Conservation (phyloP, 2,888 invertebrate species). For the Nebria salina region DNA sequence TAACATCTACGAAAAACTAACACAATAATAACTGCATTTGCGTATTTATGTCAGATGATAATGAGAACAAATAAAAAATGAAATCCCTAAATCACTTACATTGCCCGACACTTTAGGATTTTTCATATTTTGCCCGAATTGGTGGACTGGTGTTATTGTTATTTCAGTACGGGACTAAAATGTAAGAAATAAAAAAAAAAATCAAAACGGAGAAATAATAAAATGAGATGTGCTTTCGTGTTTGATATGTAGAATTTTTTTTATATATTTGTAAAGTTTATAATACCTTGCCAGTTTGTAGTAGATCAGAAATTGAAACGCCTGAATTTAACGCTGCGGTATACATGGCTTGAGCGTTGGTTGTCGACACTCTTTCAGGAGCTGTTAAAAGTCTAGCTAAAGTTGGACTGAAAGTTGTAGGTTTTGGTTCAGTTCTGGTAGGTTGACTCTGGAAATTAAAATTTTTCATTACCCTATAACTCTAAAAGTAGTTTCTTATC, state of each 20-base stretch:
- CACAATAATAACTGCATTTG: slow-evolving; percentile 43
- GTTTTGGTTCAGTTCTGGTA: slow-evolving; percentile 60
- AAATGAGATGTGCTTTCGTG: slow-evolving; percentile 18
- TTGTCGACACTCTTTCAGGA: slow-evolving; percentile 56
- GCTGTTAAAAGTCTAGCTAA: slow-evolving; percentile 83
- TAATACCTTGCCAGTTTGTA: slow-evolving; percentile 60
- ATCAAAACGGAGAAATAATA: slow-evolving; percentile 7
- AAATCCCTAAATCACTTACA: slow-evolving; percentile 34
- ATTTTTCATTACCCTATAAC: background rate
- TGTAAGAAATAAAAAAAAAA: slow-evolving; percentile 26
- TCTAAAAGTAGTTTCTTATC: background rate
- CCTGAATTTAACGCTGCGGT: slow-evolving; percentile 52
- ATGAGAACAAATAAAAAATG: slow-evolving; percentile 13
- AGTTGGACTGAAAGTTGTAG: slow-evolving; percentile 80
- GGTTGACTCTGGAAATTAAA: slow-evolving; percentile 56
- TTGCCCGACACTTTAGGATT: slow-evolving; percentile 29
- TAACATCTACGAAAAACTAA: slow-evolving; percentile 30
- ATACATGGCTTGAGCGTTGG: slow-evolving; percentile 40
- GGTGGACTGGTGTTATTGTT: slow-evolving; percentile 68
- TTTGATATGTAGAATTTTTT: background rate
- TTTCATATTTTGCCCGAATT: slow-evolving; percentile 54
- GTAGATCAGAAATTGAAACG: slow-evolving; percentile 61
- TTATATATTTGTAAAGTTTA: background rate
- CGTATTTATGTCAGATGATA: slow-evolving; percentile 4
- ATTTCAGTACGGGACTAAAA: slow-evolving; percentile 70